Evolutionary conservation across 2,888 invertebrate species (phyloP).

Genomic region (Hymenopus coronatus): DNA sequence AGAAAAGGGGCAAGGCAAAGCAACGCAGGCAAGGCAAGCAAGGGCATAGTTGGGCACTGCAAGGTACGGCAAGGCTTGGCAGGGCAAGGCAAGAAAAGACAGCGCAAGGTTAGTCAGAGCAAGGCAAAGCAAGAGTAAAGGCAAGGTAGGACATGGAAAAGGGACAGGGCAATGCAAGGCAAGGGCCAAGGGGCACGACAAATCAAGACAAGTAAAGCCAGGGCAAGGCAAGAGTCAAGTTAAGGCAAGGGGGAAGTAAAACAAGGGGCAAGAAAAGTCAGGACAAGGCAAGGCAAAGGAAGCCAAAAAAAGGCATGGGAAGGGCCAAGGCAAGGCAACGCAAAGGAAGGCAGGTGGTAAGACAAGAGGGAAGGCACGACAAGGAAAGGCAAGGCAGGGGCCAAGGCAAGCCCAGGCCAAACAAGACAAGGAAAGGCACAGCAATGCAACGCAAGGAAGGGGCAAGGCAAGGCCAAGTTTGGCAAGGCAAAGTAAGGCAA

Average conservation of each 20-base stretch:
- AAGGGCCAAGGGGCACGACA: neutral
- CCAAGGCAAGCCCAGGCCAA: neutral
- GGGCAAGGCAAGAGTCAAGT: neutral
- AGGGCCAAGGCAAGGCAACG: constrained; percentile 8
- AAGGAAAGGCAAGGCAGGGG: no score
- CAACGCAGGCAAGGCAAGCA: no score
- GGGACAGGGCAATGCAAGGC: neutral
- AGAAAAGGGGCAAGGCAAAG: no score
- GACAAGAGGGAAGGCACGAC: neutral
- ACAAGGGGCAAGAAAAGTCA: constrained; percentile 1
- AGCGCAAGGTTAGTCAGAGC: neutral
- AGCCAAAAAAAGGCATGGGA: constrained; percentile 9
- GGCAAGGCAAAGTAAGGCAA: neutral
- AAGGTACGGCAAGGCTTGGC: no score
- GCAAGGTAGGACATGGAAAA: neutral
- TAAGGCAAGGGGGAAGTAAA: neutral
- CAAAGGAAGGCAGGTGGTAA: neutral
- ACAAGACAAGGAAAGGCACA: neutral
- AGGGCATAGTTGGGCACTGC: no score
- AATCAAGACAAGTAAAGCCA: neutral
- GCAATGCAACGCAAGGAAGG: neutral
- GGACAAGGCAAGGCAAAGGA: constrained; percentile 4
- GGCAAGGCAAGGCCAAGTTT: neutral
- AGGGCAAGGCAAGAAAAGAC: neutral
- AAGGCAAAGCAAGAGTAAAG: no score